Evolutionary conservation across 2,797 vertebrate genomes (phyloP), one percentile per base, ranked within the genome.

Genomic region (Mormyrops attenuatus): DNA sequence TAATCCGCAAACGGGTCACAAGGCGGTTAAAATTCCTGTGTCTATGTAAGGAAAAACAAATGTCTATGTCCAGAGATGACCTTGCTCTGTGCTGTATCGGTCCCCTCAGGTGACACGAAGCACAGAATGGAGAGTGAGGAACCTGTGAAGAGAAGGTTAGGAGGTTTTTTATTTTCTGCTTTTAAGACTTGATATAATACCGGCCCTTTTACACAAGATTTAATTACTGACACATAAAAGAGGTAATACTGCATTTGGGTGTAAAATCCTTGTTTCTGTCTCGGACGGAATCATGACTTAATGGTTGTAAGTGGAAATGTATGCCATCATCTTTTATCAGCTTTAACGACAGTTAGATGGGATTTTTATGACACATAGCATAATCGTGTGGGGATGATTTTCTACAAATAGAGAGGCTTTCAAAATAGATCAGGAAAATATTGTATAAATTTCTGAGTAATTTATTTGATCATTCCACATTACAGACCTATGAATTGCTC

Each of bases 381-480:
- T 95, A 95, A 95, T 94, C 91, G 90, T 89, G 91, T 92, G 93
- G 94, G 95, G 95, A 96, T 96, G 92, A 95, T 95, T 95, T 94
- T 94, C 93, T 95, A 93, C 95, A 95, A 96, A 97, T 93, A 96
- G 95, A 96, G 95, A 93, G 95, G 94, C 95, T 96, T 96, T 95
- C 91, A 93, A 95, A 93, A 92, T 94, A 96, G 95, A 97, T 96
- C 93, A 95, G 96, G 96, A 96, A 98, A 98, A 98, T 97, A 97
- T 96, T 97, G 96, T 95, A 96, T 95, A 95, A 96, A 97, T 98
- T 97, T 96, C 94, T 92, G 96, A 97, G 97, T 97, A 97, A 98
- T 98, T 98, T 97, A 96, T 97, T 97, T 98, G 97, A 99, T 99
- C 97, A 97, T 97, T 97, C 97, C 97, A 97, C 97, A 98, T 98